Evolutionary conservation across 2,113 vertebrate genomes (phyloP).

Genomic region (Girardinichthys multiradiatus): DNA sequence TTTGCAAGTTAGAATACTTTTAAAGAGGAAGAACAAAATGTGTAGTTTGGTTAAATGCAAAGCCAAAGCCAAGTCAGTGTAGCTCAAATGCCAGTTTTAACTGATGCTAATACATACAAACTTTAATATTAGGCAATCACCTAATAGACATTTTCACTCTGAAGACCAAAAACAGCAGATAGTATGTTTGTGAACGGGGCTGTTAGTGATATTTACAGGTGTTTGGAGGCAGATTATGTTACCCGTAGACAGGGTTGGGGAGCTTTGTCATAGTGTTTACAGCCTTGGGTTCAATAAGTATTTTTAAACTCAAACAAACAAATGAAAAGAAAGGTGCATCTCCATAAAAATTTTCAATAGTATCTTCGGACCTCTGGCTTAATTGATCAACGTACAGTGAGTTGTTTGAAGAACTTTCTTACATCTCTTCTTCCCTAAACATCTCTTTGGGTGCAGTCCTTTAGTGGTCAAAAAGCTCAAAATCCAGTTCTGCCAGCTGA

Average conservation of each 20-base stretch:
- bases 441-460: constrained; percentile 45
- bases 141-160: neutral
- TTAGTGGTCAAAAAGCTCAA: constrained; percentile 35
- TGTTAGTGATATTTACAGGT: neutral
- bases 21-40: too few species aligned
- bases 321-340: neutral
- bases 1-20: too few species aligned
- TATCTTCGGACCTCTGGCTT: neutral
- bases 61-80: too few species aligned
- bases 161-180: neutral
- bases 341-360: neutral
- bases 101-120: too few species aligned
- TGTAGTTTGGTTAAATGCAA: too few species aligned
- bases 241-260: neutral
- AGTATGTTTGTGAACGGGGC: neutral
- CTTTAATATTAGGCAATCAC: neutral
- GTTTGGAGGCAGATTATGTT: neutral
- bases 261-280: neutral
- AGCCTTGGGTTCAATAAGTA: neutral
- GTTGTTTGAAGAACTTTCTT: constrained; percentile 31
- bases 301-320: neutral
- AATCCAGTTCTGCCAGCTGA: constrained; percentile 71
- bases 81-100: too few species aligned
- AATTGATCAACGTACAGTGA: constrained; percentile 16
- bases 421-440: constrained; percentile 16